Base-by-base conservation (phyloP, 2,888 invertebrate species). In the Acrobasis repandana region DNA sequence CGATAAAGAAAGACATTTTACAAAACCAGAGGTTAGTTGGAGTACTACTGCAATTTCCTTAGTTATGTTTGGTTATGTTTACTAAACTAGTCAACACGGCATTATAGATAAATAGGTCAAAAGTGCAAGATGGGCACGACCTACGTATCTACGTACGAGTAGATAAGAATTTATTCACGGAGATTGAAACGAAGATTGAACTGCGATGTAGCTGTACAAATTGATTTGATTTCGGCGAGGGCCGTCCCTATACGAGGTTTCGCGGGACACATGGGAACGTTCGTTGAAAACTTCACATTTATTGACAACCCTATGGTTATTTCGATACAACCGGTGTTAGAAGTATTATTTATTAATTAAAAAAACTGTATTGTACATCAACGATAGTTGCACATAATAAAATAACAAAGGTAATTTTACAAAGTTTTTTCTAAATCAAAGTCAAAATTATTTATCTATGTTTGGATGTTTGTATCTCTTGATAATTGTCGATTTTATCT, bases 211-310 rank as follows among this genome's bases (percentile, higher is more conserved):
- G 79, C 79, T 70, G 82, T 81, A 82, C 84, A 88, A 88, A 88
- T 89, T 88, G 87, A 87, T 87, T 87, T 77, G 77, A 82, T 84
- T 86, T 85, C 81, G 70, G 67, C 67, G 81, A 80, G 76, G 77
- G 78, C 79, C 76, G 77, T 65, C 73, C 75, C 67, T 69, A 69
- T 76, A 75, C 67, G 67, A 60, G 62, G 65, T 62, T 75, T 76
- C 76, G 67, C 61, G 68, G 63, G 61, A 61, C 48, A 51, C 18
- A 20, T 28, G 49, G 49, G 16, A 58, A 48, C 33, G 18, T 34
- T 16, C 48, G 34, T 56, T 14, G 34, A n/a, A 15, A 56, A 57
- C 46, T 56, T 56, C 43, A 57, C 50, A 57, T 57, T 38, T 61
- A 56, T 15, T 18, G 18, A 18, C 16, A 15, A 16, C 16, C 4